Base-by-base conservation (phyloP, 2,797 vertebrate genomes). In the Parauchenoglanis ngamensis region DNA sequence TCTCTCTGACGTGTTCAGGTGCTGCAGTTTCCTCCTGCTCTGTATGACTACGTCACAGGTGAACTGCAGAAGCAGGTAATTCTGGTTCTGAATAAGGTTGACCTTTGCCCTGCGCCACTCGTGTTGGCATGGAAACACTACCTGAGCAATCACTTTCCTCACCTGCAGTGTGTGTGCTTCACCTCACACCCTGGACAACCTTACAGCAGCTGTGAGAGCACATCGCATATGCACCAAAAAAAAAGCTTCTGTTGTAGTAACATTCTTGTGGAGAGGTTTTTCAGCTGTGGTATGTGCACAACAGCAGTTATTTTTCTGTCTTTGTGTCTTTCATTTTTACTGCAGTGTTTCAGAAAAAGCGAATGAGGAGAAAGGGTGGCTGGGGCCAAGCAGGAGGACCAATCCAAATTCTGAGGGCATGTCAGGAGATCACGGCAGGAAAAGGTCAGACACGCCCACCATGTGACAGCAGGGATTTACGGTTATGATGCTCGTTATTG, bases 41-140 rank as follows among this genome's bases (percentile, higher is more conserved):
- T 98, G 79, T 98, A 98, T 61, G 91, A 96, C 88, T 96, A 97
- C 59, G 96, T 99, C 91, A 97, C 96, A 1, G 94, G 89, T 82
- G 95, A 97, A 25, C 92, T 98, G 44, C 95, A 96, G 54, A 96
- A 96, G 93, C 94, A 96, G 0, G 93, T 98, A 54, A 91, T 99
- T 78, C 91, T 99, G 92, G 96, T 99, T 79, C 94, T 99, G 89
- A 98, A 98, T 94, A 99, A 99, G 92, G 95, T 93, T 0, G 98
- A 99, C 90, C 93, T 99, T 88, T 96, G 96, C 72, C 95, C 97
- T 0, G 94, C 97, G 0, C 93, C 96, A 0, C 93, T 98, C 2
- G 97, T 97, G 83, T 94, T 96, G 0, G 97, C 98, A 89, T 99
- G 98, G 98, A 97, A 96, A 91, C 96, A 98, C 91, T 98, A 97